Evolutionary conservation across 2,113 vertebrate genomes (phyloP).

Genomic region (Rutilus rutilus): DNA sequence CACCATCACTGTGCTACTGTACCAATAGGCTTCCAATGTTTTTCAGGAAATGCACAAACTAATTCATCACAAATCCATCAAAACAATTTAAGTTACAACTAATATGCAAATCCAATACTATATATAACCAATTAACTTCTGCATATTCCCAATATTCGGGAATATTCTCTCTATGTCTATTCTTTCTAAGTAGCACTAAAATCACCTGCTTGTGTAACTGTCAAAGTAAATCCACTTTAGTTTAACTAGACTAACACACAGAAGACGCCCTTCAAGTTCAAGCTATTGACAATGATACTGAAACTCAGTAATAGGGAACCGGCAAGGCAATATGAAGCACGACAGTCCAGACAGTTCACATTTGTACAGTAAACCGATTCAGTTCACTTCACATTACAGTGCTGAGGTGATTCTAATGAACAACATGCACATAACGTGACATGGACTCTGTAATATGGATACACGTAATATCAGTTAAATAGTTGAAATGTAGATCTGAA

Average conservation of each 20-base stretch:
- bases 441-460: background rate
- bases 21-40: no score
- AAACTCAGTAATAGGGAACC: no score
- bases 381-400: background rate
- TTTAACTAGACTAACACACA: background rate
- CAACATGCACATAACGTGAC: background rate
- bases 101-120: no score
- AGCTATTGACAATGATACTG: background rate
- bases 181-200: background rate
- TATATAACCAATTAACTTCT: no score
- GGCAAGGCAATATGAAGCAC: background rate
- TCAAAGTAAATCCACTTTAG: background rate
- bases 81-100: no score
- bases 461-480: background rate
- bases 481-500: background rate
- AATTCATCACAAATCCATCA: no score
- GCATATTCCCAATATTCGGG: no score
- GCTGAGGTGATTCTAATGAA: background rate
- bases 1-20: no score
- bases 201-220: slow-evolving; percentile 9
- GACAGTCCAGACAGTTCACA: background rate
- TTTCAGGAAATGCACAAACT: no score
- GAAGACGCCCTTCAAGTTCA: background rate
- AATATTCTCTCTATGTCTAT: no score
- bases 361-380: background rate